Base-by-base conservation (phyloP, 2,113 vertebrate species). In the Regulus satrapa region DNA sequence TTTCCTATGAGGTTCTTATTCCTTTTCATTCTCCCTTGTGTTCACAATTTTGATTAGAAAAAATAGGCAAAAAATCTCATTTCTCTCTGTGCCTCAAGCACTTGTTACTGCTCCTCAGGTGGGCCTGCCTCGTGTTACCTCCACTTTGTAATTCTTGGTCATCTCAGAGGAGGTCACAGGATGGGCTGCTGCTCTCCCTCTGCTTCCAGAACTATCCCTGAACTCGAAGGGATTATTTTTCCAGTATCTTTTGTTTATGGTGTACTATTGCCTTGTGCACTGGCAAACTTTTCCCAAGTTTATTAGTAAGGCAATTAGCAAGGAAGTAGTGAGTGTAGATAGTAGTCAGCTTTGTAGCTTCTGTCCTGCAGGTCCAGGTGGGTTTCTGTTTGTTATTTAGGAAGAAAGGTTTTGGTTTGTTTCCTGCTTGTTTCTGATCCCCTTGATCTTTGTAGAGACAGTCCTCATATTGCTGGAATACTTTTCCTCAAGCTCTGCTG, bases 211-310 rank as follows among this genome's bases (percentile, higher is more conserved):
- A 5, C 10, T 32, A 0, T 32, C 28, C 5, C 45, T 68, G 6
- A 52, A 41, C 3, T 2, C 2, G 9, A 18, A 26, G 1, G 1
- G 28, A 6, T 73, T 36, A 6, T 64, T 69, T 76, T 45, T 66
- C 25, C 7, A 2, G 1, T 26, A 7, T 41, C 14, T 41, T 40
- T 62, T 62, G 26, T 79, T 82, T 20, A 19, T 0, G 0, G 20
- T 32, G 20, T 40, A 0, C 26, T 46, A 0, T 54, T 69, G 54
- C 54, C 36, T 69, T 43, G 10, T 29, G 32, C 31, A 18, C 49
- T 80, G 63, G 63, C 29, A 34, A 21, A 63, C 36, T 67, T 85
- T 67, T 21, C 34, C 29, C 1, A 10, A 48, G 19, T 26, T 85
- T 28, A 8, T 58, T 54, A 55, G 26, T 28, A 10, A 55, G 25